Evolutionary conservation across 2,888 invertebrate genomes (phyloP).

Genomic region (Aphidoletes aphidimyza): DNA sequence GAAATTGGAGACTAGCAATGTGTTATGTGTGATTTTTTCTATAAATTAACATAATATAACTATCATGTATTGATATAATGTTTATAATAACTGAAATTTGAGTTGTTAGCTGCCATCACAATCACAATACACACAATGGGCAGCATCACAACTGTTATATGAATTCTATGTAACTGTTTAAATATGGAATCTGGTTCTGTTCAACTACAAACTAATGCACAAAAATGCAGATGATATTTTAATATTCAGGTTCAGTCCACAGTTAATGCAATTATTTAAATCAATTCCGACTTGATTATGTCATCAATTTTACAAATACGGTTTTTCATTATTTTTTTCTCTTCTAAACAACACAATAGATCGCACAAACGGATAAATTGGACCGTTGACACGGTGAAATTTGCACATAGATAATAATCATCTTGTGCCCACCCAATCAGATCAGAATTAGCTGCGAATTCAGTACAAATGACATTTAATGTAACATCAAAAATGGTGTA

Average conservation of each 20-base stretch:
- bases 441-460: no score
- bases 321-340: background rate
- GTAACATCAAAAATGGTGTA: background rate
- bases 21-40: background rate
- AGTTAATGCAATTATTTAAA: no score
- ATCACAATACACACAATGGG: slow-evolving; percentile 11
- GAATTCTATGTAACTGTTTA: background rate
- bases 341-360: background rate
- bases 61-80: background rate
- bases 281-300: background rate
- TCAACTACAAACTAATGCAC: background rate
- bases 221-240: slow-evolving; percentile 8
- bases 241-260: background rate
- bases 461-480: no score
- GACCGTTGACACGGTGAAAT: background rate
- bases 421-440: no score
- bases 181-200: background rate
- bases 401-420: no score
- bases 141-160: background rate
- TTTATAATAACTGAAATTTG: background rate
- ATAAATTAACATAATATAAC: background rate
- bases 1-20: background rate
- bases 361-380: background rate
- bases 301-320: background rate
- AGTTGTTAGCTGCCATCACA: slow-evolving; percentile 3